These are phyloP conservation scores for Nycticebus coucang DNA, from an alignment of 2,113 vertebrate genomes.

Conservation along the genomic window DNA sequence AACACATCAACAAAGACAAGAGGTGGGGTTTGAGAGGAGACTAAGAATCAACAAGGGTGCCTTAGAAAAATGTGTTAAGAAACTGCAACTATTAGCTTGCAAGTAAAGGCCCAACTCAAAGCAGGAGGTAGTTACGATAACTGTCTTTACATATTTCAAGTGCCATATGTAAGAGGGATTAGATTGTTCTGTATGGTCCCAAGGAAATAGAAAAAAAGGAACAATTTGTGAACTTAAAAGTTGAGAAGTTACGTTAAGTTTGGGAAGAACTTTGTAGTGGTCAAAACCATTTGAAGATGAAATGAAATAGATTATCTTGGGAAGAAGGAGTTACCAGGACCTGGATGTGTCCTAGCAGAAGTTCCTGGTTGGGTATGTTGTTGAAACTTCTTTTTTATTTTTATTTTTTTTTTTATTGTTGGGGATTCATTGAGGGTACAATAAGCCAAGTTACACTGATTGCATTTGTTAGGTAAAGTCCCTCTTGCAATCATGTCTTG, in stretches of 20 bases:
- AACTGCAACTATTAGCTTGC: too few relatives aligned
- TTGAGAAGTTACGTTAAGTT: conserved; percentile 16
- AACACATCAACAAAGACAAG: conserved; percentile 11
- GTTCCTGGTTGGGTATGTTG: background rate
- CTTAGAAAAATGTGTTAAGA: conserved; percentile 9
- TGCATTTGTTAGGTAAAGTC: too few relatives aligned
- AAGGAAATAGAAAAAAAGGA: conserved; percentile 9
- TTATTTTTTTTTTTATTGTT: too few relatives aligned
- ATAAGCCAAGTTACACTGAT: too few relatives aligned
- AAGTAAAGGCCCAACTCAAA: conserved; percentile 16
- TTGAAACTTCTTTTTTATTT: background rate
- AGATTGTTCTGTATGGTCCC: background rate
- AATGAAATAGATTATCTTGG: background rate
- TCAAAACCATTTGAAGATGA: conserved; percentile 29
- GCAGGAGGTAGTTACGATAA: background rate
- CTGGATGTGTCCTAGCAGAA: background rate
- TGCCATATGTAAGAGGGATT: background rate
- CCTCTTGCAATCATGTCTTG: too few relatives aligned
- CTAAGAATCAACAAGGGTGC: background rate
- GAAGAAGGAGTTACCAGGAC: conserved; percentile 32
- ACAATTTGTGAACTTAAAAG: conserved; percentile 28
- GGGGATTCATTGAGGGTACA: too few relatives aligned
- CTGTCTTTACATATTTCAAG: background rate
- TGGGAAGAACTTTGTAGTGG: background rate
- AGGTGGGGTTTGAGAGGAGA: conserved; percentile 4